phyloP scores from a whole-genome alignment of 2,888 invertebrate genomes.

The Sipunculus nudus region DNA sequence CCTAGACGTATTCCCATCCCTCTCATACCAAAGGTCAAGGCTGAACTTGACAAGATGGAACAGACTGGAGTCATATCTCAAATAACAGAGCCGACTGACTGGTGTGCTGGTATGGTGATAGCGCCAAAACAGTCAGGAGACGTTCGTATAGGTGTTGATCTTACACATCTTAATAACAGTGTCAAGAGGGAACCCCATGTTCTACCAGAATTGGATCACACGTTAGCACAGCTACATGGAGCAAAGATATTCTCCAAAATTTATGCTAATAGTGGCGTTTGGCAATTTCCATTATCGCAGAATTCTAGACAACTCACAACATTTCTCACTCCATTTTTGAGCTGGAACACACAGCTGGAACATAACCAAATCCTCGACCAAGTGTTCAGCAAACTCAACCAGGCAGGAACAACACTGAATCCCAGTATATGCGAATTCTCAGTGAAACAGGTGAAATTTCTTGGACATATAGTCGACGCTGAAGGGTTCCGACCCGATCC shows the following conservation, averaged over 20 bases:
- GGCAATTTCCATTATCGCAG: neutral
- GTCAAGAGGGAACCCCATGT: conserved; percentile 25
- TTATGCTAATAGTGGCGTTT: neutral
- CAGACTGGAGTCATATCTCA: conserved; percentile 22
- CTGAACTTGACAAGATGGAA: conserved; percentile 16
- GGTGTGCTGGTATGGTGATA: conserved; percentile 35
- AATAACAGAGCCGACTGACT: conserved; percentile 33
- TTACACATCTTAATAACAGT: conserved; percentile 27
- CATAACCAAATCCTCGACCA: neutral
- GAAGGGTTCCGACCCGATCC: neutral
- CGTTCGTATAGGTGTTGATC: conserved; percentile 26
- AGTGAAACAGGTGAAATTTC: neutral
- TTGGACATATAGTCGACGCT: neutral
- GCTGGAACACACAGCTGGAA: neutral
- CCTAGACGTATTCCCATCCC: conserved; percentile 23
- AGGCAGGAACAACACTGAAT: neutral
- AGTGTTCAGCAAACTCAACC: neutral
- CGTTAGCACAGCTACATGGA: neutral
- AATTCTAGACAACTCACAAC: neutral
- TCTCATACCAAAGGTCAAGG: conserved; percentile 22
- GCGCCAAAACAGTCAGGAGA: conserved; percentile 28
- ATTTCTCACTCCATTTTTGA: neutral
- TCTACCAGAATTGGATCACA: conserved; percentile 9
- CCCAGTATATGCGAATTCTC: neutral
- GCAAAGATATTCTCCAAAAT: neutral